These are phyloP conservation scores for Mionectes olivaceus DNA, from an alignment of 2,797 vertebrate genomes.

Conservation along the genomic window DNA sequence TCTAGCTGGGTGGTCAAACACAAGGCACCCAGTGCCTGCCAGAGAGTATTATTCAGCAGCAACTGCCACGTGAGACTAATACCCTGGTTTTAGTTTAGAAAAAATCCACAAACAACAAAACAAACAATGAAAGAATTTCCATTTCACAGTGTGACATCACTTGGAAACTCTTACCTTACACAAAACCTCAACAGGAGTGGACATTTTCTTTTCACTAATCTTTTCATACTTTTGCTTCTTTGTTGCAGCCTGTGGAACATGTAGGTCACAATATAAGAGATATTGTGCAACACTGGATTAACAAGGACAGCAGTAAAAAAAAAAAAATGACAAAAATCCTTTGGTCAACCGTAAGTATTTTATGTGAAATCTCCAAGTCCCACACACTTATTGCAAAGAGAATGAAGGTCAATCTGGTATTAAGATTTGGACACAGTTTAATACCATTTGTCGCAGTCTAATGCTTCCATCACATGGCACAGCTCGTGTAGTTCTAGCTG, in stretches of 20 bases:
- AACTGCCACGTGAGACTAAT: constrained; percentile 2
- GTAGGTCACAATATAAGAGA: constrained; percentile 73
- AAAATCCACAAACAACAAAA: background rate
- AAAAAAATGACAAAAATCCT: constrained; percentile 38
- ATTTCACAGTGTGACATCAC: constrained; percentile 16
- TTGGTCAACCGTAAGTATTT: constrained; percentile 44
- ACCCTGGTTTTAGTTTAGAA: background rate
- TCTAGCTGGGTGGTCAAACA: constrained; percentile 18
- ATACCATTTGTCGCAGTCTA: constrained; percentile 66
- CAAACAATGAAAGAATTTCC: background rate
- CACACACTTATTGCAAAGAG: constrained; percentile 56
- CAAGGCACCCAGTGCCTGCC: background rate
- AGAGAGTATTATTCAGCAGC: constrained; percentile 10
- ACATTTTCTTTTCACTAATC: constrained; percentile 99
- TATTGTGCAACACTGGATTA: constrained; percentile 73
- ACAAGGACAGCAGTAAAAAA: constrained; percentile 24
- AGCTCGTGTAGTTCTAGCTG: constrained; percentile 42
- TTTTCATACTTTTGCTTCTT: constrained; percentile 99
- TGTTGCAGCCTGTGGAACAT: constrained; percentile 93
- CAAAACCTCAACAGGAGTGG: constrained; percentile 98
- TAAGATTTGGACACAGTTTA: constrained; percentile 66
- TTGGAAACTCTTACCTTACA: constrained; percentile 90
- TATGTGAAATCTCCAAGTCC: constrained; percentile 55
- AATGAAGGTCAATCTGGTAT: constrained; percentile 73
- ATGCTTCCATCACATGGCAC: constrained; percentile 58